Evolutionary conservation across 2,113 vertebrate species (phyloP).

Genomic region (Sialia sialis): DNA sequence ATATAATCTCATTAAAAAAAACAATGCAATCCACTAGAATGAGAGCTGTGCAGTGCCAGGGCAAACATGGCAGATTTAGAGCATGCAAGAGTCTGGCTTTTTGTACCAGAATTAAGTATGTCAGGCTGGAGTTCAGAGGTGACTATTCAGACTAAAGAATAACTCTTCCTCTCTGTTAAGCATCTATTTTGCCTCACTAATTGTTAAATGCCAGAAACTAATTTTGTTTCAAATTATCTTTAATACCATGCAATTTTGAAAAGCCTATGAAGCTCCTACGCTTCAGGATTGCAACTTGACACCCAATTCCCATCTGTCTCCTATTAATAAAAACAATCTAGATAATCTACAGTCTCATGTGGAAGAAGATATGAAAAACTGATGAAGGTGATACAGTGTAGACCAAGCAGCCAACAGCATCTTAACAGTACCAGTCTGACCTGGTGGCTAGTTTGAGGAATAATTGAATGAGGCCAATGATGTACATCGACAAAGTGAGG

Average conservation of each 20-base stretch:
- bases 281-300: conserved; percentile 14
- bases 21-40: neutral
- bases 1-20: neutral
- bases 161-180: neutral
- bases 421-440: neutral
- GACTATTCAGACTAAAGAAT: neutral
- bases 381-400: neutral
- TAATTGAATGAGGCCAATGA: neutral
- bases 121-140: neutral
- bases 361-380: conserved; percentile 29
- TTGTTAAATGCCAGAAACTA: conserved; percentile 27
- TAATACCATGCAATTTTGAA: conserved; percentile 41
- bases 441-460: neutral
- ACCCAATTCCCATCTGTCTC: conserved; percentile 61
- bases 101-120: neutral
- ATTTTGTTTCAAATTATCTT: conserved; percentile 43
- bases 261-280: conserved; percentile 39
- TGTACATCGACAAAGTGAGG: neutral
- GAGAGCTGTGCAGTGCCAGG: neutral
- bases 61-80: neutral
- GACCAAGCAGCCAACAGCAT: neutral
- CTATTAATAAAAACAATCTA: conserved; percentile 48
- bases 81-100: neutral
- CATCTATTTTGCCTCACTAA: neutral
- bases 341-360: conserved; percentile 5